Evolutionary conservation across 2,113 vertebrate species (phyloP).

Genomic region (Hemichromis elongatus): DNA sequence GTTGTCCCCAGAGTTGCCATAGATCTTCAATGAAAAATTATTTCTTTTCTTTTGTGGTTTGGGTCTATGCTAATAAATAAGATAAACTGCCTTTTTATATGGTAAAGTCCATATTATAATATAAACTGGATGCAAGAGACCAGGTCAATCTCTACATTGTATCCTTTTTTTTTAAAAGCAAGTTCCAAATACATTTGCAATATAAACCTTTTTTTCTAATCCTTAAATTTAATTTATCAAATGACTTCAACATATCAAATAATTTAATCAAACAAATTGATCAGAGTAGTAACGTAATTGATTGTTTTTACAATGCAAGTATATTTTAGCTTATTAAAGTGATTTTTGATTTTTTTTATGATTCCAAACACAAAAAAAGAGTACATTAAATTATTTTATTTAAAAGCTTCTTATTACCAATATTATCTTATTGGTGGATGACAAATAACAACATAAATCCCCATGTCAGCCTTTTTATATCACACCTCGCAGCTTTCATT

Average conservation of each 20-base stretch:
- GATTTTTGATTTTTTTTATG: rapidly evolving
- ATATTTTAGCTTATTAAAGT: not conserved
- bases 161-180: not conserved
- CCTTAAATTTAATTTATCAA: too few relatives aligned
- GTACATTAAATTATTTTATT: slow-evolving; percentile 52
- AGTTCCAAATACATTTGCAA: not conserved
- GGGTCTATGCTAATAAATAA: not conserved
- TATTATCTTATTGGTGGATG: not conserved
- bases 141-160: not conserved
- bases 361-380: not conserved
- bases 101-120: not conserved
- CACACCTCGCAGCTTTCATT: slow-evolving; percentile 30
- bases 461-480: not conserved
- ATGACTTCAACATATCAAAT: too few relatives aligned
- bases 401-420: not conserved
- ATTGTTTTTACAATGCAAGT: not conserved
- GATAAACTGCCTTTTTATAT: not conserved
- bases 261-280: too few relatives aligned
- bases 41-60: not conserved
- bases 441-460: not conserved
- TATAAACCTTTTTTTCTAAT: too few relatives aligned
- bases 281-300: too few relatives aligned
- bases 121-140: not conserved
- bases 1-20: not conserved
- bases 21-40: not conserved